Conservation (phyloP, 2,888 invertebrate genomes). For the Timema podura region DNA sequence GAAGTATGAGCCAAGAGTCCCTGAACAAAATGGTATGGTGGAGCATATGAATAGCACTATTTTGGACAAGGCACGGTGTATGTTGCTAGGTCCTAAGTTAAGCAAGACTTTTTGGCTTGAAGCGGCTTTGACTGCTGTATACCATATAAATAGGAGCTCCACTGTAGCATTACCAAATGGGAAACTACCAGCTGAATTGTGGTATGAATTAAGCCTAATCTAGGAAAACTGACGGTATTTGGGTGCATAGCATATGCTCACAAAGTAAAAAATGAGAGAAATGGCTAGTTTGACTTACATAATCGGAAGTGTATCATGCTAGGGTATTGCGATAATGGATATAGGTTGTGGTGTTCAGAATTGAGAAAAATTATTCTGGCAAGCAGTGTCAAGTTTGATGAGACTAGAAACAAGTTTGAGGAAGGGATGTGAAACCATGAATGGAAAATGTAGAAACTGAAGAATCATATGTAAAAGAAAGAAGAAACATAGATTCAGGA, state of each 20-base stretch:
- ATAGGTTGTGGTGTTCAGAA: slow-evolving; percentile 5
- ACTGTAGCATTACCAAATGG: not conserved
- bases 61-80: slow-evolving; percentile 7
- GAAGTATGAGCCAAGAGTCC: not conserved
- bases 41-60: not conserved
- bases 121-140: not conserved
- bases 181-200: slow-evolving; percentile 1
- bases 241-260: slow-evolving; percentile 8
- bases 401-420: slow-evolving; percentile 6
- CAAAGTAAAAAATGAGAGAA: slow-evolving; percentile 10
- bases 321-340: slow-evolving; percentile 2
- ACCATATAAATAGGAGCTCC: not conserved
- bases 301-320: not conserved
- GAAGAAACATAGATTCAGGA: not conserved
- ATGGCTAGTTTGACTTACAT: not conserved
- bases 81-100: slow-evolving; percentile 7
- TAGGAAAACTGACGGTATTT: not conserved
- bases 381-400: slow-evolving; percentile 5
- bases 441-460: not conserved
- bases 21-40: slow-evolving; percentile 6
- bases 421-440: not conserved
- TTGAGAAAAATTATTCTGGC: too few species aligned
- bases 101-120: not conserved
- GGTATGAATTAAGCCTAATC: not conserved
- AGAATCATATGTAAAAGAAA: not conserved